Evolutionary conservation across 2,797 vertebrate genomes (phyloP).

Genomic region (Trichosurus vulpecula): DNA sequence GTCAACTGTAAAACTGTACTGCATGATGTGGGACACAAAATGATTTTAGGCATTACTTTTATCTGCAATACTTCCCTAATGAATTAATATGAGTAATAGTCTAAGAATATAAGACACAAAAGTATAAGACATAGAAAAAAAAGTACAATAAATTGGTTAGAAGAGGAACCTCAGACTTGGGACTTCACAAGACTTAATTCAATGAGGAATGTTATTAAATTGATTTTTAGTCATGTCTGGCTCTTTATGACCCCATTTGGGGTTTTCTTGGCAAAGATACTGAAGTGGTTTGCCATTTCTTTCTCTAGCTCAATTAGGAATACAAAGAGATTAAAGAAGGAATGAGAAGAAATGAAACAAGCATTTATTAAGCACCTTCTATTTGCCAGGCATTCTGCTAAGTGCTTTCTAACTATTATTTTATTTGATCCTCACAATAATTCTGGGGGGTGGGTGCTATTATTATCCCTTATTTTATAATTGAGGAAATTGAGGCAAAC

Average conservation of each 20-base stretch:
- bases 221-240: neutral
- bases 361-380: neutral
- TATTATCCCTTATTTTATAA: neutral
- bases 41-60: neutral
- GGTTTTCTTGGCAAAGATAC: neutral
- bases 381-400: neutral
- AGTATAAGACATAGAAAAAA: neutral
- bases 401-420: neutral
- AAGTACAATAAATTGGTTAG: neutral
- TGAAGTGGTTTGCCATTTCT: neutral
- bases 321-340: neutral
- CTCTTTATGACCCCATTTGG: too few relatives aligned
- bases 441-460: neutral
- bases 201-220: neutral
- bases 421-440: neutral
- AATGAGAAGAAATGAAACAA: neutral
- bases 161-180: neutral
- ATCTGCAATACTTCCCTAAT: neutral
- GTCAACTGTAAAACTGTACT: neutral
- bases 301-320: neutral
- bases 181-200: neutral
- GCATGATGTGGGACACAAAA: neutral
- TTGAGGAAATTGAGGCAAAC: neutral
- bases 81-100: neutral
- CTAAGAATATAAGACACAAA: too few relatives aligned